Evolutionary conservation across 2,113 vertebrate species (phyloP).

Genomic region (Triplophysa dalaica): DNA sequence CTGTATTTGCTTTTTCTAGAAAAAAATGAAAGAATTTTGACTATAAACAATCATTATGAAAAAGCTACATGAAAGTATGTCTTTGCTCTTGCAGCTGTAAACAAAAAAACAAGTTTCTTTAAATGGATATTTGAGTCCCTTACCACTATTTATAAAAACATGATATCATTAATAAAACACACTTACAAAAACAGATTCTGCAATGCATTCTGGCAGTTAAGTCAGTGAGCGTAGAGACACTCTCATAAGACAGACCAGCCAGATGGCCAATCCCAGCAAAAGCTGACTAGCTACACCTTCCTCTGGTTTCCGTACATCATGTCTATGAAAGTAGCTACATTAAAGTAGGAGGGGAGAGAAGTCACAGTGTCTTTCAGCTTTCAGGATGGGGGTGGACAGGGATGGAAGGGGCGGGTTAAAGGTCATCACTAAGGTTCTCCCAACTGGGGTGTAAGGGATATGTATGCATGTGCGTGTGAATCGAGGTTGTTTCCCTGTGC

Average conservation of each 20-base stretch:
- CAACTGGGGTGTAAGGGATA: conserved; percentile 21
- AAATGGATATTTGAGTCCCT: conserved; percentile 46
- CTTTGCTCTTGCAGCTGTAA: conserved; percentile 45
- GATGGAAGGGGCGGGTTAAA: conserved; percentile 32
- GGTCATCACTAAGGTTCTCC: conserved; percentile 23
- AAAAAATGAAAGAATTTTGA: conserved; percentile 42
- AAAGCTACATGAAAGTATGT: conserved; percentile 45
- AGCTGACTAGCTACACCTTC: conserved; percentile 30
- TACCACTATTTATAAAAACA: conserved; percentile 43
- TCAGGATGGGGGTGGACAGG: conserved; percentile 49
- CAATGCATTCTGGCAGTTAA: conserved; percentile 53
- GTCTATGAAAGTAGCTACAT: conserved; percentile 36
- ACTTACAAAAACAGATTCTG: conserved; percentile 39
- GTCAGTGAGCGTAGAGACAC: conserved; percentile 15
- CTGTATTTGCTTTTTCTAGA: conserved; percentile 14
- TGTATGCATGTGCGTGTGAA: conserved; percentile 35
- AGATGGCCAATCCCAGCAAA: conserved; percentile 27
- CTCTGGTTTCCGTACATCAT: conserved; percentile 23
- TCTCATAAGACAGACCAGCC: conserved; percentile 28
- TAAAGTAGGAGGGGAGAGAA: conserved; percentile 41
- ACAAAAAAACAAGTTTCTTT: conserved; percentile 40
- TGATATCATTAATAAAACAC: conserved; percentile 30
- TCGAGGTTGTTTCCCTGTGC: conserved; percentile 43
- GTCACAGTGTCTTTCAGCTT: conserved; percentile 62
- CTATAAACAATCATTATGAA: conserved; percentile 48